Evolutionary conservation across 2,797 vertebrate genomes (phyloP), one percentile per base, ranked within the genome.

Genomic region (Gymnothorax reevesii): DNA sequence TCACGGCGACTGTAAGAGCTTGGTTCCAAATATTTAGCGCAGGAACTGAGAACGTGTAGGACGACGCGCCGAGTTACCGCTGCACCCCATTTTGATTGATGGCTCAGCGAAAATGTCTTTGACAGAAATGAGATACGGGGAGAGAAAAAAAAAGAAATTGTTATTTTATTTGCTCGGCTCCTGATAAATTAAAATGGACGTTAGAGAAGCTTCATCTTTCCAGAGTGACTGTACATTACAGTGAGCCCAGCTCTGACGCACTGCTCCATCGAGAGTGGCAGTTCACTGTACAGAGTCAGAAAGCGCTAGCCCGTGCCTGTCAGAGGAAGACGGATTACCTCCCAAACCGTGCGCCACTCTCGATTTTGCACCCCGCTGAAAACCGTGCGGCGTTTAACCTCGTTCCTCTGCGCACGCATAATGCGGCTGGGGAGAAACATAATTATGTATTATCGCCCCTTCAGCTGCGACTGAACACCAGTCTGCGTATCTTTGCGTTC

Each of bases 281-380:
- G 20, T n/a, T 62, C 62, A 55, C 22, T 85, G 83, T 85, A 84
- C 77, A 66, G 73, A 84, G 87, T 87, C 87, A 85, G 83, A 87
- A 27, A 83, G 20, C 55, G 87, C 86, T 85, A 42, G 90, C 91
- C 89, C 55, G 89, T 86, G 88, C 86, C 59, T 94, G 94, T 94
- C 94, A 93, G 75, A 1, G 86, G 86, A 94, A 94, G 94, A 95
- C 89, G 42, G 91, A 94, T 95, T 92, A 93, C 92, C 88, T 88
- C 90, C 88, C 60, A 84, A 87, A 88, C 86, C 64, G 86, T 49
- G 88, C 71, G 89, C 88, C 91, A 92, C 88, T 91, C 89, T 87
- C 10, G 71, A 85, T 89, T 90, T 89, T 85, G 85, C 84, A 84
- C 87, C 73, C 89, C 88, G 66, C 85, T 33, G 27, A 85, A 22